phyloP scores from a whole-genome alignment of 2,888 invertebrate species.

The Conchocele bisecta region DNA sequence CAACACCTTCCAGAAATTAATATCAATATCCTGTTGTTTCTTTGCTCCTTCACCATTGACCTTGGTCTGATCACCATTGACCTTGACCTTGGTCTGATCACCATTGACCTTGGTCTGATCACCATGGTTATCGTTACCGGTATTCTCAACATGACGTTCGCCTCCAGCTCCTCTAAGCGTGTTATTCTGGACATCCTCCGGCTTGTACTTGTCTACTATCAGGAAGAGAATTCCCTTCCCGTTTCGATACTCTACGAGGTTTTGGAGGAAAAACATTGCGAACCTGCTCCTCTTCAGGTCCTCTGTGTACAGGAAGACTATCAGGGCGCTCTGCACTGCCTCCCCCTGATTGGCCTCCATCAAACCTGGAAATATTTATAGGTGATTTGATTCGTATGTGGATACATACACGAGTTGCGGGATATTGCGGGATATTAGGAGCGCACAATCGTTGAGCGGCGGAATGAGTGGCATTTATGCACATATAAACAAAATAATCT shows the following conservation, averaged over 20 bases:
- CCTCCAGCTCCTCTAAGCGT: background rate
- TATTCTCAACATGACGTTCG: background rate
- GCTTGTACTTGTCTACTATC: background rate
- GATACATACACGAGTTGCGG: too few species aligned
- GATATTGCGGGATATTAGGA: too few species aligned
- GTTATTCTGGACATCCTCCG: background rate
- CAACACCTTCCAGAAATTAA: conserved; percentile 3
- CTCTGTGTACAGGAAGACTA: conserved; percentile 1
- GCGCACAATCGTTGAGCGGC: too few species aligned
- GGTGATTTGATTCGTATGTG: too few species aligned
- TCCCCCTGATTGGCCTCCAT: background rate
- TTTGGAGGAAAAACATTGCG: background rate
- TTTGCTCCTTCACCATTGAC: background rate
- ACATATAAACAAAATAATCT: too few species aligned
- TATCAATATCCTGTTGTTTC: too few species aligned
- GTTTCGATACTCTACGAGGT: background rate
- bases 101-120: background rate
- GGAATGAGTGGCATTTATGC: too few species aligned
- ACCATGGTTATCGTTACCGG: background rate
- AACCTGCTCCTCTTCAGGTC: background rate
- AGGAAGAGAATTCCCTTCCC: conserved; percentile 5
- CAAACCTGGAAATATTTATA: too few species aligned
- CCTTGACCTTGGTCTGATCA: background rate
- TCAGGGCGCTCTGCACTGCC: background rate
- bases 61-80: background rate